These are phyloP conservation scores for Rhinogobius similis DNA, from an alignment of 2,113 vertebrate species.

Conservation along the genomic window DNA sequence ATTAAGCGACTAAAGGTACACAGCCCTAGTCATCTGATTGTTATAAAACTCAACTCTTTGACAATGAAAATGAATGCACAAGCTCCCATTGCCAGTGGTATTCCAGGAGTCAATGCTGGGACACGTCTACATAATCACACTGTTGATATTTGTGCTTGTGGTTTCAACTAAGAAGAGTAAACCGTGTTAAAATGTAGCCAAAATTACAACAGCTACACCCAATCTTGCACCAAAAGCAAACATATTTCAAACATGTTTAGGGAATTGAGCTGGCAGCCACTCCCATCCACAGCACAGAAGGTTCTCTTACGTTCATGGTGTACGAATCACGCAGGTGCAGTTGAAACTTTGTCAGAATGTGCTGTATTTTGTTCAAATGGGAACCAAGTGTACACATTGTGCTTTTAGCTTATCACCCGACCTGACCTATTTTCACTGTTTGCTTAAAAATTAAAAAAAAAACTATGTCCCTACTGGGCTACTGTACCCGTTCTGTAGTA, in stretches of 20 bases:
- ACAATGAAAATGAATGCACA: neutral
- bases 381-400: neutral
- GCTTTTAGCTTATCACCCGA: neutral
- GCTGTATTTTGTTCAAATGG: neutral
- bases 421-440: neutral
- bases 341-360: neutral
- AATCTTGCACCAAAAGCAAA: conserved; percentile 20
- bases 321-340: neutral
- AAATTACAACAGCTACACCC: neutral
- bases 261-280: conserved; percentile 16
- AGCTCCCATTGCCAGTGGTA: neutral
- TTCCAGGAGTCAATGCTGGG: neutral
- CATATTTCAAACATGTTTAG: conserved; percentile 24
- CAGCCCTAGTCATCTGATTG: neutral
- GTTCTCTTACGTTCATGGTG: neutral
- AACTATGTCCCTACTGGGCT: neutral
- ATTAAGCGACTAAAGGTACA: too few species aligned
- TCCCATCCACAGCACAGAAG: neutral
- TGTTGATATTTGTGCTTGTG: neutral
- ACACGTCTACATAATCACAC: neutral
- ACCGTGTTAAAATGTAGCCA: neutral
- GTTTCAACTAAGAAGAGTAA: neutral
- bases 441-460: neutral
- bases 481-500: neutral
- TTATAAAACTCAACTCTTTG: neutral